Evolutionary conservation across 2,888 invertebrate species (phyloP).

Genomic region (Glaucopsyche alexis): DNA sequence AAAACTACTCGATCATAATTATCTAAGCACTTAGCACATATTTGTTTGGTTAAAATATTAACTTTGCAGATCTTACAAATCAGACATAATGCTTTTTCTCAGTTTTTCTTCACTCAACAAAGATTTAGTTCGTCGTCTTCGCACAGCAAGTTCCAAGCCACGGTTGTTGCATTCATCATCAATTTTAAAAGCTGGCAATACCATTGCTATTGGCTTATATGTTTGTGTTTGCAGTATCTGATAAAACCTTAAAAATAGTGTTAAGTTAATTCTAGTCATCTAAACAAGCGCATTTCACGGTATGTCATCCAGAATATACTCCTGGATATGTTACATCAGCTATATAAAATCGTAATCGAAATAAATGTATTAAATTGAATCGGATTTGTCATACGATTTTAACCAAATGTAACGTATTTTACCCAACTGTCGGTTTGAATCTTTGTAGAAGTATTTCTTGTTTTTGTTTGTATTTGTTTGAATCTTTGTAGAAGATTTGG

Average conservation of each 20-base stretch:
- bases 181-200: constrained; percentile 44
- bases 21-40: neutral
- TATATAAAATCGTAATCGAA: no score
- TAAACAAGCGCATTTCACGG: no score
- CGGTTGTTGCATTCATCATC: constrained; percentile 56
- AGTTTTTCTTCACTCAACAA: constrained; percentile 64
- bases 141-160: constrained; percentile 63
- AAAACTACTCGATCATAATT: neutral
- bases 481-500: no score
- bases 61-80: constrained; percentile 50
- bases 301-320: no score
- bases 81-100: constrained; percentile 60
- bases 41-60: neutral
- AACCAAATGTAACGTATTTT: no score
- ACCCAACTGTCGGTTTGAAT: no score
- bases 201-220: constrained; percentile 53
- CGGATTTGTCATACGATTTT: no score
- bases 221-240: constrained; percentile 4
- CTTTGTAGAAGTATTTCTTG: no score
- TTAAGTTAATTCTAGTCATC: neutral
- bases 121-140: constrained; percentile 71
- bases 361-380: no score
- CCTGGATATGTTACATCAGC: no score
- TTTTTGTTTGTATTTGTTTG: no score
- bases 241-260: neutral